Base-by-base conservation (phyloP, 2,113 vertebrate genomes). In the Chroicocephalus ridibundus region DNA sequence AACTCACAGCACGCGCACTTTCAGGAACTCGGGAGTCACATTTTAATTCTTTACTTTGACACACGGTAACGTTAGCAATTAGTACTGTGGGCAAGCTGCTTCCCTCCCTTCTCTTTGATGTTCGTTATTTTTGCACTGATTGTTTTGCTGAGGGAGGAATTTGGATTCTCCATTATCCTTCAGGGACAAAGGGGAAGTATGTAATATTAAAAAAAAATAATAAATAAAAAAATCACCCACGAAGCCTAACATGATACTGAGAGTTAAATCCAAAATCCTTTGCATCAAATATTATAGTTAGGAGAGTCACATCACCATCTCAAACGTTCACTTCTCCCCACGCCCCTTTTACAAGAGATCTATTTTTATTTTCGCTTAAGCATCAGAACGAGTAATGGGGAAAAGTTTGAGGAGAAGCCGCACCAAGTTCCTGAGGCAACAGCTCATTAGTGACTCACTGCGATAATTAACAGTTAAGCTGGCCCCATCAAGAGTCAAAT, bases 291-390 rank as follows among this genome's bases (percentile, higher is more conserved):
- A 40, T 40, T 80, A 38, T 38, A 77, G 86, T 68, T 44, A 49
- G 5, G 0, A 51, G 44, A 46, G 80, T 71, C 78, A 83, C 74
- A 88, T 32, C 38, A 69, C 44, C 49, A 25, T 38, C 88, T 82
- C 86, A 69, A 72, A 52, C 20, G 18, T 26, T 29, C 20, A 0
- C 69, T 60, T 36, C 34, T 36, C 54, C 25, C n/a, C 57, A 4
- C 57, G 71, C 32, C 11, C 11, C 24, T 80, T 87, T 61, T 46
- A 31, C 26, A 60, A 60, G 71, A 36, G 72, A 22, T 78, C 92
- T 96, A 94, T 96, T 96, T 97, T 86, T 93, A 91, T 79, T 97
- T 95, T 91, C 0, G 55, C 89, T 96, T 96, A 88, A 93, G 83
- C 71, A 94, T 96, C 95, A 91, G 95, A 94, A 96, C 74, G 66